phyloP scores from a whole-genome alignment of 2,797 vertebrate species.

The Nyctibius grandis region DNA sequence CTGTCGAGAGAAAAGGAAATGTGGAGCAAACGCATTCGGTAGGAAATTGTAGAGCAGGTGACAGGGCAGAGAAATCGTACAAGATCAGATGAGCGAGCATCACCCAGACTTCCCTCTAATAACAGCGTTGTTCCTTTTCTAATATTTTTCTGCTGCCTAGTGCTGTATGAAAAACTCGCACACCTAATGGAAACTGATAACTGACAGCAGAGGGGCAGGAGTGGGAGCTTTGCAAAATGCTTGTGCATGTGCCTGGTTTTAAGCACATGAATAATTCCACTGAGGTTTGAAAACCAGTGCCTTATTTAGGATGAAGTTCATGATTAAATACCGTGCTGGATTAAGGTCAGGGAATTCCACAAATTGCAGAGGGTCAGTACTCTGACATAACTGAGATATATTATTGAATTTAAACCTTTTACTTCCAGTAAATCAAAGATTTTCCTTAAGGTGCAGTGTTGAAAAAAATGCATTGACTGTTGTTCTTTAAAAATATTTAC shows the following conservation, averaged over 20 bases:
- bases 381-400: not conserved
- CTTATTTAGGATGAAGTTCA: not conserved
- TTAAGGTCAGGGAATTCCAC: not conserved
- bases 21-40: not conserved
- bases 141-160: not conserved
- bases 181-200: not conserved
- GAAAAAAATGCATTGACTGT: not conserved
- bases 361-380: not conserved
- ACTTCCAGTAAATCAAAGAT: not conserved
- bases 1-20: not conserved
- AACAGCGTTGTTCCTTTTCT: not conserved
- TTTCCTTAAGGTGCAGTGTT: not conserved
- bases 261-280: slow-evolving; percentile 19
- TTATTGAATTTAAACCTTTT: not conserved
- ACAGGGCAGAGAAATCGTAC: slow-evolving; percentile 4
- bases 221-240: not conserved
- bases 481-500: not conserved
- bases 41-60: not conserved
- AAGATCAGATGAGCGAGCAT: not conserved
- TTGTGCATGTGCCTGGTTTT: not conserved
- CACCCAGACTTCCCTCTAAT: not conserved
- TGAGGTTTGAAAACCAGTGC: not conserved
- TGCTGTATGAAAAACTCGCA: not conserved
- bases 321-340: not conserved
- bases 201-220: not conserved